Percentiles rank a stretch among this genome's conserved stretches.
phyloP scores from a whole-genome alignment of 1,140 invertebrate genomes.

The Brachionus rotundiformis region DNA sequence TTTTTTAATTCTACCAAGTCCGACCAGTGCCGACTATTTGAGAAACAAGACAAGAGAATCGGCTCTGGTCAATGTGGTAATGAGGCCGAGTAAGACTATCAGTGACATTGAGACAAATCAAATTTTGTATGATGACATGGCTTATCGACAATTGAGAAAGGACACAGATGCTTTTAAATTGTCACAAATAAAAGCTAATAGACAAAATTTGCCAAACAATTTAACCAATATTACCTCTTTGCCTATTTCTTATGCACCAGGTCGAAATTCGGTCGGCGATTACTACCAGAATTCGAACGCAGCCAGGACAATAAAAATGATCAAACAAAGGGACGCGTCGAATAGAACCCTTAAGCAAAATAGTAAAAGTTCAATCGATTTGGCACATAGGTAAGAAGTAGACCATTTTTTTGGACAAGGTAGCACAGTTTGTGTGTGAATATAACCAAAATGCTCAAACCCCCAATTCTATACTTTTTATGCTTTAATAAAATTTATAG shows the following conservation, averaged over 20 bases:
- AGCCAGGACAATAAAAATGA: conserved; percentile 24
- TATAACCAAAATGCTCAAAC: background rate
- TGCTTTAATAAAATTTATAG: background rate
- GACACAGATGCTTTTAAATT: conserved; percentile 31
- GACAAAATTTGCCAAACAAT: background rate
- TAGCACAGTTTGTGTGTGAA: background rate
- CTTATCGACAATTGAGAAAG: conserved; percentile 41
- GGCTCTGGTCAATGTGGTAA: conserved; percentile 35
- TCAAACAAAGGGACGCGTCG: conserved; percentile 42
- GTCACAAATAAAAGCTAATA: conserved; percentile 28
- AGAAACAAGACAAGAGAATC: conserved; percentile 45
- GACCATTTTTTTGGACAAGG: conserved; percentile 6
- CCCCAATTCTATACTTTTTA: background rate
- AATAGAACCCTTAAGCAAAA: conserved; percentile 20
- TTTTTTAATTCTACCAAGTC: conserved; percentile 42
- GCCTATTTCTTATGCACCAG: conserved; percentile 19
- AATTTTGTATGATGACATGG: conserved; percentile 50
- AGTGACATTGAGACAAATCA: conserved; percentile 44
- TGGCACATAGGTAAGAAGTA: conserved; percentile 18
- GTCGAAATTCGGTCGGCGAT: background rate
- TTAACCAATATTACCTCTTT: conserved; percentile 25
- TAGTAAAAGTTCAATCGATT: background rate
- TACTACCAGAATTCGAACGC: conserved; percentile 3
- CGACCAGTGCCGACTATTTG: conserved; percentile 47
- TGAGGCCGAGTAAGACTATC: conserved; percentile 22